phyloP scores from a whole-genome alignment of 2,113 vertebrate genomes.

The Verasper variegatus region DNA sequence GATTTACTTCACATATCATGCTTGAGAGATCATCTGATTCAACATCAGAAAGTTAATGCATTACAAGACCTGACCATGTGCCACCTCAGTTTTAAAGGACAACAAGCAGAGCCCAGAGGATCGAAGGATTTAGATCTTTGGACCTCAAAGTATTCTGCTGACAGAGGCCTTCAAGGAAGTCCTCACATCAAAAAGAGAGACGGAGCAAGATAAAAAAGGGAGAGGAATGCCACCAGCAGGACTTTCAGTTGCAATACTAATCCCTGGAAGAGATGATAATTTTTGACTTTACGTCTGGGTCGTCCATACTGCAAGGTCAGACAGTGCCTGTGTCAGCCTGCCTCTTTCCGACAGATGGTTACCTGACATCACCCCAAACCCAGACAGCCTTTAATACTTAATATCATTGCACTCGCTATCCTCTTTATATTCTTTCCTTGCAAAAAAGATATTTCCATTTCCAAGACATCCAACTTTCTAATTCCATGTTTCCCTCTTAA shows the following conservation, averaged over 20 bases:
- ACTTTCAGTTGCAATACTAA: conserved; percentile 49
- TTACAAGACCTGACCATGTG: conserved; percentile 2
- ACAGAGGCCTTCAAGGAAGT: conserved; percentile 58
- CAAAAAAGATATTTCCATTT: conserved; percentile 37
- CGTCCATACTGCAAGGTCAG: conserved; percentile 75
- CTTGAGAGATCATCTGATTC: not conserved
- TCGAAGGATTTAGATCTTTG: conserved; percentile 52
- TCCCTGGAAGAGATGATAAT: conserved; percentile 56
- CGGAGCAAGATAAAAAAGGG: not conserved
- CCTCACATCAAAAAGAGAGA: conserved; percentile 52
- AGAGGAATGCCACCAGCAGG: conserved; percentile 38
- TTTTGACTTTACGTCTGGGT: conserved; percentile 62
- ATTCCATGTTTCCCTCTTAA: conserved; percentile 47
- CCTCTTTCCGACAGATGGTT: conserved; percentile 73
- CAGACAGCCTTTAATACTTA: conserved; percentile 70
- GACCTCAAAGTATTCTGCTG: conserved; percentile 53
- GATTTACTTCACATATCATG: conserved; percentile 3
- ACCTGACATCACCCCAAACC: conserved; percentile 72
- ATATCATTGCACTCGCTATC: conserved; percentile 46
- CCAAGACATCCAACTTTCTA: conserved; percentile 38
- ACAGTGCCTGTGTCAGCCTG: conserved; percentile 47
- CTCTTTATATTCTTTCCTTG: conserved; percentile 27
- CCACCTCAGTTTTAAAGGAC: conserved; percentile 34
- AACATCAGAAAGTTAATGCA: conserved; percentile 21
- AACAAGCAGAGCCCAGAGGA: conserved; percentile 14